Conservation (phyloP, 1,140 invertebrate species). For the Sminthurides bifidus region DNA sequence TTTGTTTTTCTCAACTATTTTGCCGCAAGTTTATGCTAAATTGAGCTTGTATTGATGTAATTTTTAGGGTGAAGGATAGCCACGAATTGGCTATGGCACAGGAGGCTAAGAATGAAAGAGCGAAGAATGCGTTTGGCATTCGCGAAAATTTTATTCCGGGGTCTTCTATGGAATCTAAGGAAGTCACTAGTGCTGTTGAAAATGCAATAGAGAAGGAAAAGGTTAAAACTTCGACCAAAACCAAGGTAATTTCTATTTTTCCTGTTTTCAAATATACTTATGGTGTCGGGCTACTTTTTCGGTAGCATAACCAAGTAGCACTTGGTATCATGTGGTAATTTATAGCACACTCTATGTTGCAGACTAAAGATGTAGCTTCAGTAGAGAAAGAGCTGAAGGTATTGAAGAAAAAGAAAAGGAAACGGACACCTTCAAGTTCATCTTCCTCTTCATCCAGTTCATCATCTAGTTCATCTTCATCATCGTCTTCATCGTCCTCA, state of each 20-base stretch:
- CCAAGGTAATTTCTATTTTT: neutral
- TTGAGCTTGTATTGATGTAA: neutral
- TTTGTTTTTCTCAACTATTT: neutral
- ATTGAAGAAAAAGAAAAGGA: neutral
- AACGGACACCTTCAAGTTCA: slow-evolving; percentile 1
- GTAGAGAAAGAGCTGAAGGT: neutral
- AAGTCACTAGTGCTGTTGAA: slow-evolving; percentile 40
- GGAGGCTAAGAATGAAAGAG: slow-evolving; percentile 82
- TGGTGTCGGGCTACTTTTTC: neutral
- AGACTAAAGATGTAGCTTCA: neutral
- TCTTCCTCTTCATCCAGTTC: neutral
- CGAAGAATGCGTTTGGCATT: slow-evolving; percentile 89
- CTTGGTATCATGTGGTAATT: neutral
- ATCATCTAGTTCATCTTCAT: neutral
- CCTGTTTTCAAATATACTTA: neutral
- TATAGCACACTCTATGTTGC: neutral
- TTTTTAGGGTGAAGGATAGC: slow-evolving; percentile 75
- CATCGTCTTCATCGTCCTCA: slow-evolving; percentile 4
- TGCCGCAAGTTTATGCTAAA: neutral
- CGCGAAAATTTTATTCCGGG: slow-evolving; percentile 88
- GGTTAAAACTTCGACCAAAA: neutral
- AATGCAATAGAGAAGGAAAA: neutral
- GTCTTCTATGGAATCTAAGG: slow-evolving; percentile 75
- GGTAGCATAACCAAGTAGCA: neutral
- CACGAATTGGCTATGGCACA: slow-evolving; percentile 94